Percentiles rank a stretch among this genome's conserved stretches.
These are phyloP conservation scores for Lycodopsis pacificus DNA, from an alignment of 2,797 vertebrate species.

Conservation along the genomic window DNA sequence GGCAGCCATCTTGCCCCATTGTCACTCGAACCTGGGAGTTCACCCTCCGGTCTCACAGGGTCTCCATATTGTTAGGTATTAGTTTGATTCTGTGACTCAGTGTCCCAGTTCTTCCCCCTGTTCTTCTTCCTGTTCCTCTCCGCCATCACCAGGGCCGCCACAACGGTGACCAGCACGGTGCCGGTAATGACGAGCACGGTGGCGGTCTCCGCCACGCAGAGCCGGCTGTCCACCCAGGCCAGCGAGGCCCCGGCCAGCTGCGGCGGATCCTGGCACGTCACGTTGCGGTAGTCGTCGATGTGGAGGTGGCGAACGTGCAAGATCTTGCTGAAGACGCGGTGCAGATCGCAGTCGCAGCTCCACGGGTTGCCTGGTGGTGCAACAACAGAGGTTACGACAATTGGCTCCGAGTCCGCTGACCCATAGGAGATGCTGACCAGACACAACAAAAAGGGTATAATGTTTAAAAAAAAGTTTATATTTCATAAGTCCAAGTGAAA, in stretches of 20 bases:
- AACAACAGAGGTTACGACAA: neutral
- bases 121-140: constrained; percentile 82
- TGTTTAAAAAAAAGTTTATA: too few species aligned
- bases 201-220: constrained; percentile 84
- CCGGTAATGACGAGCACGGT: constrained; percentile 81
- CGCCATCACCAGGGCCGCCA: constrained; percentile 82
- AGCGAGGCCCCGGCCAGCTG: constrained; percentile 76
- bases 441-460: too few species aligned
- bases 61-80: neutral
- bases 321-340: constrained; percentile 84
- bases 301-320: constrained; percentile 81
- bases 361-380: constrained; percentile 75
- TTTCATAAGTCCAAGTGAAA: too few species aligned
- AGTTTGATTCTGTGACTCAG: constrained; percentile 72
- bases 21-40: neutral
- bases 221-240: constrained; percentile 80
- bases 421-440: neutral
- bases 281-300: constrained; percentile 81
- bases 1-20: neutral
- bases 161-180: constrained; percentile 82
- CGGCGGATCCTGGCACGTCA: constrained; percentile 78
- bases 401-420: neutral
- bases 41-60: neutral
- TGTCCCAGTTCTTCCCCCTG: constrained; percentile 76
- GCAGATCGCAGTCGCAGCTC: constrained; percentile 85